Evolutionary conservation across 2,113 vertebrate genomes (phyloP).

Genomic region (Xenopus laevis): DNA sequence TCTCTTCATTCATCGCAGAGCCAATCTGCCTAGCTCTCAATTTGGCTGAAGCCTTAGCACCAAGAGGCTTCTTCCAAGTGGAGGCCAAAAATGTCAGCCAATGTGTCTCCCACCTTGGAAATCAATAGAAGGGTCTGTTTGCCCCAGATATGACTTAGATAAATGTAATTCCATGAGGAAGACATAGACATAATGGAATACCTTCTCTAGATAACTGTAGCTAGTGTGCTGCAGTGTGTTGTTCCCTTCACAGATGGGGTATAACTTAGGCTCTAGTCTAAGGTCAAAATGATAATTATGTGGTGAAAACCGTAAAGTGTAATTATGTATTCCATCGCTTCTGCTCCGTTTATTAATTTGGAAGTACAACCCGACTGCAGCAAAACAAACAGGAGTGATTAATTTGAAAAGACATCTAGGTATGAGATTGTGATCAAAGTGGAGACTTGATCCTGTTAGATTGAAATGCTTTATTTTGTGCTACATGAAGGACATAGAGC

Average conservation of each 20-base stretch:
- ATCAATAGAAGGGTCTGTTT: too few species aligned
- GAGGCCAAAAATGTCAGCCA: too few species aligned
- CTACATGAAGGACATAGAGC: conserved; percentile 67
- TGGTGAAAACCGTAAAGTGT: conserved; percentile 90
- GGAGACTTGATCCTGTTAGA: conserved; percentile 76
- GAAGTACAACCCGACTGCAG: conserved; percentile 70
- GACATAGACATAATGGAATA: too few species aligned
- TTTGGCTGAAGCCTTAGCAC: too few species aligned
- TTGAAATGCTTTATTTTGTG: conserved; percentile 72
- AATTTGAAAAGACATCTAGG: conserved; percentile 80
- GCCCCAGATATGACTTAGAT: too few species aligned
- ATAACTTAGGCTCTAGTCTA: conserved; percentile 19
- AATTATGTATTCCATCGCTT: conserved; percentile 89
- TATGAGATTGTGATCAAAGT: conserved; percentile 81
- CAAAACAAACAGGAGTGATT: conserved; percentile 77
- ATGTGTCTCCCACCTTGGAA: too few species aligned
- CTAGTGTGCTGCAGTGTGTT: too few species aligned
- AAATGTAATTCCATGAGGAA: too few species aligned
- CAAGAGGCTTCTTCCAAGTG: too few species aligned
- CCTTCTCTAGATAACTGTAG: conserved; percentile 19
- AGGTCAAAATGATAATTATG: conserved; percentile 74
- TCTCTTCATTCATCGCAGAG: too few species aligned
- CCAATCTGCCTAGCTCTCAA: too few species aligned
- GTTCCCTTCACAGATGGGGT: too few species aligned
- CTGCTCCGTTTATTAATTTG: conserved; percentile 88